Base-by-base conservation (phyloP, 2,113 vertebrate species). In the Oncorhynchus nerka region DNA sequence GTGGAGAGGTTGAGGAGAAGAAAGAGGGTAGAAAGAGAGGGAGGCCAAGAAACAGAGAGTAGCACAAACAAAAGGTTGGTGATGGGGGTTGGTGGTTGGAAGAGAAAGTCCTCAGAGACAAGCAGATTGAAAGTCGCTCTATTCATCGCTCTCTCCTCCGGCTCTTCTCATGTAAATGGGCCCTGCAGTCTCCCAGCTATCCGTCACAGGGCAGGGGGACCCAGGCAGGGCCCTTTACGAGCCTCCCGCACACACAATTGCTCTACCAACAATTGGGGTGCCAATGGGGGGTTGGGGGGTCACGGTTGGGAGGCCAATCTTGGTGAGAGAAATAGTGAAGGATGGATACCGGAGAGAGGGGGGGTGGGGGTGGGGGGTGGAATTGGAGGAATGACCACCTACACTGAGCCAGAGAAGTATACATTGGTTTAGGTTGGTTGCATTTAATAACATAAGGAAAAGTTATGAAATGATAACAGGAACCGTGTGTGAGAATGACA, bases 111-210 rank as follows among this genome's bases (percentile, higher is more conserved):
- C 76, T 78, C 62, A 81, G 77, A 82, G 76, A 82, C 81, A 70
- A 80, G 72, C 73, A 76, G 82, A 84, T 76, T 79, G 81, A 84
- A 82, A 79, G 77, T 66, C 68, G 68, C 65, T 77, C 76, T 80
- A 84, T 82, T 82, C 78, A 75, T 74, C 26, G 6, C 68, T 16
- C 76, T 16, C 76, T 73, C 65, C 74, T 61, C 70, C 70, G 70
- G 66, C 79, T 81, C 78, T 84, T 84, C 73, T 84, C 78, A 84
- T 80, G 80, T 82, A 78, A 87, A 84, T 87, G 66, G 57, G 59
- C 65, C 76, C 79, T 75, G 64, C 77, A 66, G 83, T 83, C 84
- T 81, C 51, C 51, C 15, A 61, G 64, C 77, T 77, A 86, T 83
- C 84, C 84, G 78, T 86, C 84, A 86, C 81, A 75, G 74, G 75